Conservation (phyloP, 2,888 invertebrate species). For the Icerya purchasi region DNA sequence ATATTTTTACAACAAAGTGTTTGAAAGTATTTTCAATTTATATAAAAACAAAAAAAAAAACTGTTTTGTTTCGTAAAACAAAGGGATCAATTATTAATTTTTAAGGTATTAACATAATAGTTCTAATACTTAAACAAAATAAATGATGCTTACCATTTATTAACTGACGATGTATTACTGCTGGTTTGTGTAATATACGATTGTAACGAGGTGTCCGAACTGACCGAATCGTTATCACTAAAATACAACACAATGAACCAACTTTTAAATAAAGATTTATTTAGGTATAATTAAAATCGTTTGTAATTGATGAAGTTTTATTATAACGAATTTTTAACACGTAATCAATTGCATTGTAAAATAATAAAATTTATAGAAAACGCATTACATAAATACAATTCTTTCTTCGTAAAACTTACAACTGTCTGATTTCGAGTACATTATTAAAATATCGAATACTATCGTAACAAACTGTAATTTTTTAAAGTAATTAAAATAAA, state of each 20-base stretch:
- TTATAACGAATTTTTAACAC: no score
- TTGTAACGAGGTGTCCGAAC: slow-evolving; percentile 8
- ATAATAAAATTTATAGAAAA: no score
- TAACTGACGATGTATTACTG: slow-evolving; percentile 1
- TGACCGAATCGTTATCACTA: slow-evolving; percentile 10
- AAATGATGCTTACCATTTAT: slow-evolving; percentile 5
- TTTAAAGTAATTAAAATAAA: neutral
- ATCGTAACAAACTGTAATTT: neutral
- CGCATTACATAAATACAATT: neutral
- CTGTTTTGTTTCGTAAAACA: no score
- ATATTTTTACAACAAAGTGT: no score
- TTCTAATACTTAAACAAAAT: neutral
- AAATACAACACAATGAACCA: neutral
- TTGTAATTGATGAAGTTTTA: no score
- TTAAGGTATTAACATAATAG: no score
- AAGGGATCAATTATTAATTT: no score
- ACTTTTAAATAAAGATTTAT: no score
- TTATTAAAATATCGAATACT: neutral
- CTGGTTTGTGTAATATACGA: slow-evolving; percentile 6
- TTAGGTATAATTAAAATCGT: no score
- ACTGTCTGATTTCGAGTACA: neutral
- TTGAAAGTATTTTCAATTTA: no score
- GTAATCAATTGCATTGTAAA: no score
- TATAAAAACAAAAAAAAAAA: no score
- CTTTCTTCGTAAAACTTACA: neutral